phyloP scores from a whole-genome alignment of 2,888 invertebrate species.

The Polyommatus icarus region DNA sequence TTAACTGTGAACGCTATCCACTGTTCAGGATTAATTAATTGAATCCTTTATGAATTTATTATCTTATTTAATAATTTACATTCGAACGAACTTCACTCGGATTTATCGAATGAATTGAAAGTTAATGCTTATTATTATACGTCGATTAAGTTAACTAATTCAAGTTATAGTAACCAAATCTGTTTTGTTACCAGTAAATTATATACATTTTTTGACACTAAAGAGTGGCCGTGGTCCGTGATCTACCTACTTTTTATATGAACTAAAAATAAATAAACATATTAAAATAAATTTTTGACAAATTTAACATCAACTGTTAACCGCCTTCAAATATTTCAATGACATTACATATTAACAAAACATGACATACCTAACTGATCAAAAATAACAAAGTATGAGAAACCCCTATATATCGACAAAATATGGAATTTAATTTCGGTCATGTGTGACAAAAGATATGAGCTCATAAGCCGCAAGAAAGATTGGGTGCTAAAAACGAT shows the following conservation, averaged over 20 bases:
- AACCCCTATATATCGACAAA: conserved; percentile 1
- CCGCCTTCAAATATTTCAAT: neutral
- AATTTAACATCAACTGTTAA: no score
- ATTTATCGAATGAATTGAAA: neutral
- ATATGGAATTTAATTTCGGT: conserved; percentile 8
- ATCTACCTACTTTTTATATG: no score
- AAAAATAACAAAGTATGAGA: neutral
- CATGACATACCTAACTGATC: no score
- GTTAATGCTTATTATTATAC: neutral
- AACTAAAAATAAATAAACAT: no score
- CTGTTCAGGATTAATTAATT: neutral
- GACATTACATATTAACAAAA: no score
- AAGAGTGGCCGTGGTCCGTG: no score
- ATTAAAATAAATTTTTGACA: no score
- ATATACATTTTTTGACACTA: no score
- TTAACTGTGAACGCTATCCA: neutral
- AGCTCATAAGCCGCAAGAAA: neutral
- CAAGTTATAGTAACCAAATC: no score
- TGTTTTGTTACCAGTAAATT: no score
- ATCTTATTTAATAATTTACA: neutral
- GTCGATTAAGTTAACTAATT: no score
- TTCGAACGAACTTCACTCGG: neutral
- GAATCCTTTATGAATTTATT: conserved; percentile 11
- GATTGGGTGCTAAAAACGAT: conserved; percentile 2
- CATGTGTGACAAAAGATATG: conserved; percentile 15